A percentile compares a stretch with the other conserved stretches of the same genome.
Conservation (phyloP, 1,140 invertebrate species). For the Eriosoma lanigerum region DNA sequence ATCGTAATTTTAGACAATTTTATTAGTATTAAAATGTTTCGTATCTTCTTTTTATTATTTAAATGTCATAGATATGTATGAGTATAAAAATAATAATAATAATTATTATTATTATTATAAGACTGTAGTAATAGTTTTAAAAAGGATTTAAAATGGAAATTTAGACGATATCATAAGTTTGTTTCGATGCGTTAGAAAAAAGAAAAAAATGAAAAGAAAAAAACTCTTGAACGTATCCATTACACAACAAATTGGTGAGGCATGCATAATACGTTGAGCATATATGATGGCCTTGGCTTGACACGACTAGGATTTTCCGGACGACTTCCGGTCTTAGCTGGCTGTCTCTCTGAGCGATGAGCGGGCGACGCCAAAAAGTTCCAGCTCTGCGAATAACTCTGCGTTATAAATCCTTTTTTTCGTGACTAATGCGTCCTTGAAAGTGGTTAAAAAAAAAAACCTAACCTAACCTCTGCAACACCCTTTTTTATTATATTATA, state of each 20-base stretch:
- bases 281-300: neutral
- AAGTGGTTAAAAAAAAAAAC: conserved; percentile 2
- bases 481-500: neutral
- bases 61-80: too few species aligned
- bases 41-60: too few species aligned
- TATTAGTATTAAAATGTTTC: too few species aligned
- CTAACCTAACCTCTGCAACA: too few species aligned
- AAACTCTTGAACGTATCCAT: neutral
- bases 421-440: conserved; percentile 25
- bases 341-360: neutral
- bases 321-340: conserved; percentile 33
- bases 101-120: too few species aligned
- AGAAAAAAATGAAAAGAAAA: neutral
- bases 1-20: too few species aligned
- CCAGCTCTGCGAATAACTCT: neutral
- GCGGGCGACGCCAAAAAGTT: conserved; percentile 20
- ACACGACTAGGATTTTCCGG: conserved; percentile 15
- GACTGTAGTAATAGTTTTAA: too few species aligned
- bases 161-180: too few species aligned
- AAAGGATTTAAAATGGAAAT: too few species aligned
- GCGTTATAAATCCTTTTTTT: conserved; percentile 12
- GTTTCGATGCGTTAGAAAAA: neutral
- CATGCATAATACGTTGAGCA: neutral
- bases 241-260: neutral
- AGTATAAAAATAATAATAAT: too few species aligned